These are phyloP conservation scores for Habropoda laboriosa DNA, from an alignment of 1,140 invertebrate genomes.

Conservation along the genomic window DNA sequence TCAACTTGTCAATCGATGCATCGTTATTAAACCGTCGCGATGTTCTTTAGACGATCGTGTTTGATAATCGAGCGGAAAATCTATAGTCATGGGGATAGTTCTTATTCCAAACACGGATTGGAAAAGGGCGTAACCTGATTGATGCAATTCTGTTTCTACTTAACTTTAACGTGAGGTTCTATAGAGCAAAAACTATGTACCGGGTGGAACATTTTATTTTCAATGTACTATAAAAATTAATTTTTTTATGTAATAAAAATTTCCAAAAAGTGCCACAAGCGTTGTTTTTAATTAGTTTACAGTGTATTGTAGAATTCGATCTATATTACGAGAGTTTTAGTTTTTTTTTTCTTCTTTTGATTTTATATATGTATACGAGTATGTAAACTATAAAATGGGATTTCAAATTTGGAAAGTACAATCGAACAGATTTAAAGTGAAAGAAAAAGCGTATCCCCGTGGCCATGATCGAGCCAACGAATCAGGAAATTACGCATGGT, in stretches of 20 bases:
- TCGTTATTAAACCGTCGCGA: background rate
- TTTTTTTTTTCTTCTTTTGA: background rate
- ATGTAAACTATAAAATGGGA: background rate
- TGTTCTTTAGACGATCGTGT: background rate
- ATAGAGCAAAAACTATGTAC: too few relatives aligned
- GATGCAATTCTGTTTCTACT: background rate
- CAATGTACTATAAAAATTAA: too few relatives aligned
- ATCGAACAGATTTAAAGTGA: background rate
- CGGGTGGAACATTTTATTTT: too few relatives aligned
- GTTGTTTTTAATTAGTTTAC: background rate
- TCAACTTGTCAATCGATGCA: too few relatives aligned
- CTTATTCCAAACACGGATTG: background rate
- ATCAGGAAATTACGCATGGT: background rate
- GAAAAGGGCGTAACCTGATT: background rate
- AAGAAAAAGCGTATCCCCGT: background rate
- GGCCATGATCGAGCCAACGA: background rate
- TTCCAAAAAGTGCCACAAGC: background rate
- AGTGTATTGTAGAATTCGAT: background rate
- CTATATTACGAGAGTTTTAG: background rate
- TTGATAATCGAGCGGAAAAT: slow-evolving; percentile 10
- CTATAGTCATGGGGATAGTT: background rate
- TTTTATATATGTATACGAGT: background rate
- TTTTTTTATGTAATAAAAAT: background rate
- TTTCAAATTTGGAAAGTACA: background rate
- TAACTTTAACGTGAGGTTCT: background rate